Evolutionary conservation across 2,797 vertebrate species (phyloP).

Genomic region (Distichodus sexfasciatus): DNA sequence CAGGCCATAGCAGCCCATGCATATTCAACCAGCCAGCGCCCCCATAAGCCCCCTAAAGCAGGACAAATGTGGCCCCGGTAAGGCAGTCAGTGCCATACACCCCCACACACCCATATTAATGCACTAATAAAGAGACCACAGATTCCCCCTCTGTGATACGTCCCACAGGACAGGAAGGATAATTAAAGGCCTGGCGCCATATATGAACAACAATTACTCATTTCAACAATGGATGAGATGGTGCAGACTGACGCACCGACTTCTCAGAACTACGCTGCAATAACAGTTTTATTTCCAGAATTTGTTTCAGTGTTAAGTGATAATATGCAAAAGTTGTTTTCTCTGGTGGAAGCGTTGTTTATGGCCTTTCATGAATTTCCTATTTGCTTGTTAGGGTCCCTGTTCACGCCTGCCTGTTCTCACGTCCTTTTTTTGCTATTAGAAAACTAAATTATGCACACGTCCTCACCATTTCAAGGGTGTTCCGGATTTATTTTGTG

Average conservation of each 20-base stretch:
- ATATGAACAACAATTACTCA: slow-evolving; percentile 73
- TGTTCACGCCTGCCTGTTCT: not conserved
- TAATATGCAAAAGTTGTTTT: not conserved
- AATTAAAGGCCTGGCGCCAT: slow-evolving; percentile 77
- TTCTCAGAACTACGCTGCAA: slow-evolving; percentile 10
- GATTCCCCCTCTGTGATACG: slow-evolving; percentile 71
- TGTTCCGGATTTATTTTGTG: slow-evolving; percentile 21
- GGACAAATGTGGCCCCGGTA: slow-evolving; percentile 62
- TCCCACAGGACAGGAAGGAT: slow-evolving; percentile 63
- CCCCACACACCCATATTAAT: slow-evolving; percentile 72
- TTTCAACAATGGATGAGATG: slow-evolving; percentile 58
- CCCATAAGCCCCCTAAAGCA: slow-evolving; percentile 48
- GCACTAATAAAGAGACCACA: slow-evolving; percentile 79
- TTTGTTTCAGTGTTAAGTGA: too few relatives aligned
- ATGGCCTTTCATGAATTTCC: not conserved
- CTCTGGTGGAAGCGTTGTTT: too few relatives aligned
- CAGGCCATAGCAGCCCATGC: slow-evolving; percentile 57
- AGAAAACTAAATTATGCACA: not conserved
- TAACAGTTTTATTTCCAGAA: too few relatives aligned
- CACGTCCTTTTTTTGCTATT: not conserved
- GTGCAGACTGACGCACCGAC: slow-evolving; percentile 33
- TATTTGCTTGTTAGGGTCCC: not conserved
- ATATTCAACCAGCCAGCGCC: slow-evolving; percentile 54
- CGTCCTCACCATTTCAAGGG: slow-evolving; percentile 20
- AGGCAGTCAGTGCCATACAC: slow-evolving; percentile 60